Conservation (phyloP, 1,140 invertebrate genomes). For the Nebria ingens region DNA sequence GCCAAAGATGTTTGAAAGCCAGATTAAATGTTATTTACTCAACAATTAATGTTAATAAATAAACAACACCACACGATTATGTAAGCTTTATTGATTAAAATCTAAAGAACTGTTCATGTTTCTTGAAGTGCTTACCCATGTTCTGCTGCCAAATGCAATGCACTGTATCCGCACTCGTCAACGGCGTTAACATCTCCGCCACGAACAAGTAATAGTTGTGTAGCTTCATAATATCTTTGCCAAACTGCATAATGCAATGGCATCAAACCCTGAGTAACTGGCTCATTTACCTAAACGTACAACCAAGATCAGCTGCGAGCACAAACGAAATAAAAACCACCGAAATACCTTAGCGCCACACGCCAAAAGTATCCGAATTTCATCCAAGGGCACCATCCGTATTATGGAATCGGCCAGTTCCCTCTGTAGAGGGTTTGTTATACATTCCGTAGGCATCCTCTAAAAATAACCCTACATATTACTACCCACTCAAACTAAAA, state of each 20-base stretch:
- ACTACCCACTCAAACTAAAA: too few species aligned
- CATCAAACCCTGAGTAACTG: conserved; percentile 67
- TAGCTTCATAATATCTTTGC: conserved; percentile 71
- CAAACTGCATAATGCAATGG: conserved; percentile 90
- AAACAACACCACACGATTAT: too few species aligned
- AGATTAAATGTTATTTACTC: too few species aligned
- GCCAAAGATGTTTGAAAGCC: too few species aligned
- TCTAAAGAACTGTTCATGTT: too few species aligned
- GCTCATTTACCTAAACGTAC: conserved; percentile 50
- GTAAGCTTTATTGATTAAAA: neutral
- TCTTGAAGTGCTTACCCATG: conserved; percentile 64
- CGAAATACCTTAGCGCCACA: conserved; percentile 70
- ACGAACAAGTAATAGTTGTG: conserved; percentile 60
- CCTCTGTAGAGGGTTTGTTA: conserved; percentile 65
- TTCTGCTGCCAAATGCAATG: conserved; percentile 76
- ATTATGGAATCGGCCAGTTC: conserved; percentile 85
- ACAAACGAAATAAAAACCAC: conserved; percentile 5
- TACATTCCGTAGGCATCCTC: conserved; percentile 60
- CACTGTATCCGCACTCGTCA: conserved; percentile 84
- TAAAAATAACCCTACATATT: too few species aligned
- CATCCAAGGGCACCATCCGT: conserved; percentile 72
- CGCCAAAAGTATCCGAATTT: conserved; percentile 73
- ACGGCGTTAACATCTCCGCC: conserved; percentile 74
- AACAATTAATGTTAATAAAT: neutral
- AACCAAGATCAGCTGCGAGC: neutral